phyloP scores from a whole-genome alignment of 2,113 vertebrate genomes.

The Siphamia tubifer region DNA sequence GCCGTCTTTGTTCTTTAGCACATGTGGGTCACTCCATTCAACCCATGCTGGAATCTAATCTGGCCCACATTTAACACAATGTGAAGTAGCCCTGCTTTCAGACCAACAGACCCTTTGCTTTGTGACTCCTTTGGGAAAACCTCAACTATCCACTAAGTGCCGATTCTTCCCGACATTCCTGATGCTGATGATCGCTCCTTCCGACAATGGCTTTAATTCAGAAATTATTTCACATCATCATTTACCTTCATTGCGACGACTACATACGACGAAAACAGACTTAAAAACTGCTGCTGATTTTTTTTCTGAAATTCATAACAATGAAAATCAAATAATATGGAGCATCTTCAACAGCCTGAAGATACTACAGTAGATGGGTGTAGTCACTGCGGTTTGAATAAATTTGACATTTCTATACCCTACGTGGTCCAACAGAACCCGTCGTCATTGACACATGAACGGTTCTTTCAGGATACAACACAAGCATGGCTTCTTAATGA shows the following conservation, averaged over 20 bases:
- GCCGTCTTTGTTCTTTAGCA: too few relatives aligned
- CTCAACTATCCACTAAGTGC: not conserved
- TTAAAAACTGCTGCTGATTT: not conserved
- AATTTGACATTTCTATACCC: not conserved
- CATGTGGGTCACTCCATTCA: too few relatives aligned
- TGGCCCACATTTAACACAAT: too few relatives aligned
- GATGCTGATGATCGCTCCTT: not conserved
- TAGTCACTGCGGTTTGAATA: not conserved
- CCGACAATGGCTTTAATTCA: constrained; percentile 12
- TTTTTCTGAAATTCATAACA: not conserved
- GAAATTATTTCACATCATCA: not conserved
- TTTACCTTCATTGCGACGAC: not conserved
- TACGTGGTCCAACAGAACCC: not conserved
- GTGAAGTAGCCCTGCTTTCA: too few relatives aligned
- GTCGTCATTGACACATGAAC: not conserved
- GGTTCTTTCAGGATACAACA: not conserved
- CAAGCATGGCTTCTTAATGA: constrained; percentile 41
- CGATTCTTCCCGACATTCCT: constrained; percentile 4
- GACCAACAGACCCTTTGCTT: too few relatives aligned
- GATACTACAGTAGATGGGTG: not conserved
- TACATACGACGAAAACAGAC: too few relatives aligned
- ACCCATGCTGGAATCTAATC: too few relatives aligned
- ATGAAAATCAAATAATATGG: too few relatives aligned
- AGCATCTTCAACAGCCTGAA: not conserved
- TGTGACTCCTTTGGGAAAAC: too few relatives aligned